Evolutionary conservation across 1,140 invertebrate species (phyloP), one percentile per base, ranked within the genome.

Genomic region (Drosophila sp.): DNA sequence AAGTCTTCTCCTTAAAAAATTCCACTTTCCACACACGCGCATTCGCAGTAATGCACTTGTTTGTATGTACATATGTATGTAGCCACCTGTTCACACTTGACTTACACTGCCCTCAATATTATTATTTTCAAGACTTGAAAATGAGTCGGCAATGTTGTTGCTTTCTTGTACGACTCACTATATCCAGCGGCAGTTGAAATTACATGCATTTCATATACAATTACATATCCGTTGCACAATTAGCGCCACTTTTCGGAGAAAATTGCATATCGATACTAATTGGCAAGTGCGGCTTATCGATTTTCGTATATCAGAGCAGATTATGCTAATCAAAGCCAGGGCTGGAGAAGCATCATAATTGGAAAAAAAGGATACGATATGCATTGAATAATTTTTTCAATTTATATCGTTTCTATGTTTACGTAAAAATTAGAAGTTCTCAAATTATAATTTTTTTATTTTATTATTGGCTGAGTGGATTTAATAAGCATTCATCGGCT

Each of bases 1-100:
- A 38, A 46, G 64, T 67, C 21, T 58, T 29, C 38, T 38, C 14
- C 21, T 36, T 29, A 40, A n/a, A n/a, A n/a, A n/a, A n/a, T 61
- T 46, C 43, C 27, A 53, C 46, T 63, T 51, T 13, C 6, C 40
- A 27, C 14, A 43, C 7, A 25, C 34, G 7, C 9, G 21, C 5
- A n/a, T 14, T 43, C 8, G 6, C 38, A 38, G n/a, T n/a, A n/a
- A n/a, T 13, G 9, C 27, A 32, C n/a, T 14, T 14, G 25, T 8
- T 25, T 48, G 7, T 2, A n/a, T 25, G 7, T 14, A 13, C 16
- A 29, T 13, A 43, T 8, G 9, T 16, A 50, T 21, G 21, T 21
- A 21, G 21, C 21, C 18, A n/a, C 45, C 45, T 11, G 45, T 25
- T 25, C 21, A 25, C 45, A 27, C n/a, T n/a, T n/a, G n/a, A n/a